phyloP scores from a whole-genome alignment of 2,888 invertebrate genomes.

The Acrobasis consociella region DNA sequence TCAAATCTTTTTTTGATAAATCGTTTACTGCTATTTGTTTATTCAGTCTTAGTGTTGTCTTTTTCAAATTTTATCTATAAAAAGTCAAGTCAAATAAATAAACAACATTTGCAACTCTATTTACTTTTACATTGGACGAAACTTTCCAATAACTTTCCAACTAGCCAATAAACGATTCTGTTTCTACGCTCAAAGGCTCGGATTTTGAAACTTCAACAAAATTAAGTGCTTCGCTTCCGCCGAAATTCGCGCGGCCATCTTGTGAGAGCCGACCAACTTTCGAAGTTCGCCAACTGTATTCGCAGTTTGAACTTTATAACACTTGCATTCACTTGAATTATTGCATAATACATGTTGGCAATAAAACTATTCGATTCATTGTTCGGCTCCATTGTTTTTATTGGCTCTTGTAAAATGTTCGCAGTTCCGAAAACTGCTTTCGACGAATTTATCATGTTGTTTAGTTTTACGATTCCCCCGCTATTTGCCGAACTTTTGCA shows the following conservation, averaged over 20 bases:
- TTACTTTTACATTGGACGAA: background rate
- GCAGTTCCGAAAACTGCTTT: slow-evolving; percentile 35
- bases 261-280: slow-evolving; percentile 17
- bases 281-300: slow-evolving; percentile 22
- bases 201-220: slow-evolving; percentile 13
- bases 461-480: slow-evolving; percentile 27
- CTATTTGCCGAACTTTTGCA: slow-evolving; percentile 32
- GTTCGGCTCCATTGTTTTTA: slow-evolving; percentile 63
- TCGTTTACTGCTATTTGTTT: too few relatives aligned
- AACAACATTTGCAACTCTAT: background rate
- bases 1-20: too few relatives aligned
- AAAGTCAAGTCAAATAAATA: background rate
- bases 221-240: slow-evolving; percentile 17
- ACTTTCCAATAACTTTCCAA: slow-evolving; percentile 12
- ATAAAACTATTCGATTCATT: slow-evolving; percentile 64
- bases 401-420: slow-evolving; percentile 59
- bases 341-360: slow-evolving; percentile 62
- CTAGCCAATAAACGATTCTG: slow-evolving; percentile 13
- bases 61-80: too few relatives aligned
- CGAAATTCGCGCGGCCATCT: slow-evolving; percentile 16
- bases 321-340: slow-evolving; percentile 72
- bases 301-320: slow-evolving; percentile 55
- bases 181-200: slow-evolving; percentile 11
- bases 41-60: too few relatives aligned
- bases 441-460: slow-evolving; percentile 32